Conservation (phyloP, 2,888 invertebrate genomes). For the Euzetes globulus region DNA sequence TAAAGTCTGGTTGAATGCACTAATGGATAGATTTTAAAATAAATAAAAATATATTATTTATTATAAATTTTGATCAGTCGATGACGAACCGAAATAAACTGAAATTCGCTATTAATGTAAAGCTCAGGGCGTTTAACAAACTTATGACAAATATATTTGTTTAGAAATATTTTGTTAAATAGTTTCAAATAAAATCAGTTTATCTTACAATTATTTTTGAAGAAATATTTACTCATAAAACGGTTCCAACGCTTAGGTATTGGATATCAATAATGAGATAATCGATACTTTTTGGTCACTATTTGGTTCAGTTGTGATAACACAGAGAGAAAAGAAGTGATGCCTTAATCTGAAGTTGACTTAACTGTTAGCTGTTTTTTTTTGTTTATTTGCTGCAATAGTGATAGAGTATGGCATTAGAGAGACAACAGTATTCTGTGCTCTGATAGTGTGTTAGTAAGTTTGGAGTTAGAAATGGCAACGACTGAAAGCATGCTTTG, state of each 20-base stretch:
- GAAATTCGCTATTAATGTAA: not conserved
- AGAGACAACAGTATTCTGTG: no score
- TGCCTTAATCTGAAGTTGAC: slow-evolving; percentile 17
- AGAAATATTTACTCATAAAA: not conserved
- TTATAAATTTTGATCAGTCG: not conserved
- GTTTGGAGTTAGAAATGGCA: not conserved
- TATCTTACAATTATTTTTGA: not conserved
- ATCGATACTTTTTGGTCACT: slow-evolving; percentile 17
- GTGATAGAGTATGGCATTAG: no score
- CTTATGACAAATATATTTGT: no score
- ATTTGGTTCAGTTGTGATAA: not conserved
- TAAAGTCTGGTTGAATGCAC: not conserved
- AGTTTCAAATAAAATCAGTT: no score
- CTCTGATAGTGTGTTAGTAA: not conserved
- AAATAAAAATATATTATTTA: not conserved
- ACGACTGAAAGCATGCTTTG: slow-evolving; percentile 25
- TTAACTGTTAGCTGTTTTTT: slow-evolving; percentile 21
- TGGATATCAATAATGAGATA: slow-evolving; percentile 1
- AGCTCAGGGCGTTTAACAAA: no score
- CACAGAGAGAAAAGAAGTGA: slow-evolving; percentile 9
- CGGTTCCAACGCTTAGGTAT: not conserved
- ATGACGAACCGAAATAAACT: not conserved
- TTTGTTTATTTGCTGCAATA: not conserved
- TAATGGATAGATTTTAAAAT: not conserved
- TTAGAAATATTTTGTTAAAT: no score